A percentile compares a stretch with the other conserved stretches of the same genome.
phyloP scores from a whole-genome alignment of 2,888 invertebrate species.

The Tridacna crocea region DNA sequence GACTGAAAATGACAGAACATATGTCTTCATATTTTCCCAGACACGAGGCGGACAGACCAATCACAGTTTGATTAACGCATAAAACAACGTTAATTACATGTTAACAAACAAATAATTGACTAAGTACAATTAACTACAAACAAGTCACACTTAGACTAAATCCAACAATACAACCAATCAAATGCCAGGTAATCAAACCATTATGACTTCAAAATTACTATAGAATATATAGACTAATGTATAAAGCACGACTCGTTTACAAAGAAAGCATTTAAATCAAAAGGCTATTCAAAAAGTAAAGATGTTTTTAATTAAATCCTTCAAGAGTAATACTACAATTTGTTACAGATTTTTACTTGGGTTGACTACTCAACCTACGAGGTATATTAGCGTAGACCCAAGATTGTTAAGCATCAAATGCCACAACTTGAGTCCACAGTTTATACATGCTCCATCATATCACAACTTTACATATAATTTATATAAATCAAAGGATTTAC shows the following conservation, averaged over 20 bases:
- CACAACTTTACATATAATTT: neutral
- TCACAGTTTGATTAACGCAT: neutral
- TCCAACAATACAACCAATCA: slow-evolving; percentile 4
- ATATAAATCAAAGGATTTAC: neutral
- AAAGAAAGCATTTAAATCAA: slow-evolving; percentile 7
- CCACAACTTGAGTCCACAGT: slow-evolving; percentile 3
- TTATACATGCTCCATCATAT: neutral
- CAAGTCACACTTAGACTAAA: slow-evolving; percentile 11
- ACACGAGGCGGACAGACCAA: slow-evolving; percentile 4
- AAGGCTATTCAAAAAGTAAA: slow-evolving; percentile 20
- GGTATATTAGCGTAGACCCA: neutral
- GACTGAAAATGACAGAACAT: neutral
- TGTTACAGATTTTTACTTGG: neutral
- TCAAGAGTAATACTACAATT: slow-evolving; percentile 4
- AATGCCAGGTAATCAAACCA: slow-evolving; percentile 7
- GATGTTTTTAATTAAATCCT: slow-evolving; percentile 7
- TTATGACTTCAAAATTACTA: neutral
- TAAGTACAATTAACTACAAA: slow-evolving; percentile 15
- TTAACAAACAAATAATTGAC: slow-evolving; percentile 9
- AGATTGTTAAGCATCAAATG: slow-evolving; percentile 15
- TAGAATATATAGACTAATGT: neutral
- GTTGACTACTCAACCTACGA: slow-evolving; percentile 6
- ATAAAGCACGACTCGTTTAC: slow-evolving; percentile 13
- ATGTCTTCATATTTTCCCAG: slow-evolving; percentile 13
- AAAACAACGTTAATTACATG: slow-evolving; percentile 10